phyloP scores from a whole-genome alignment of 2,113 vertebrate species.

The Felis chaus region DNA sequence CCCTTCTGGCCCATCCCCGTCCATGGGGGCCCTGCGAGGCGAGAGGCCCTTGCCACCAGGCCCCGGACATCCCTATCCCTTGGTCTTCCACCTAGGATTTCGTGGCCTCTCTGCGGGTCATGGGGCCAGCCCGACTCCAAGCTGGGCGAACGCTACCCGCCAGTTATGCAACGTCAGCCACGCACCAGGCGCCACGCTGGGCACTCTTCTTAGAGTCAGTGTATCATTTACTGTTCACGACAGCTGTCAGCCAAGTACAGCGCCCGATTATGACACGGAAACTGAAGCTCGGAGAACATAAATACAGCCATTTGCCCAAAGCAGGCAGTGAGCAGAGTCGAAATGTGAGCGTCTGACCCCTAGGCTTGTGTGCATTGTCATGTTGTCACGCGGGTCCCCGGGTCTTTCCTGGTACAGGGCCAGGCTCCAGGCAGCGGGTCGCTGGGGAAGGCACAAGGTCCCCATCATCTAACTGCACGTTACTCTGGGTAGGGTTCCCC shows the following conservation, averaged over 20 bases:
- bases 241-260: not conserved
- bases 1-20: not conserved
- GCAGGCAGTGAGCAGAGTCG: slow-evolving; percentile 7
- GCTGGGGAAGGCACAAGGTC: not conserved
- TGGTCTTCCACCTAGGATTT: not conserved
- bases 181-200: not conserved
- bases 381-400: not conserved
- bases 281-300: slow-evolving; percentile 17
- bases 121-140: not conserved
- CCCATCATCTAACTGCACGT: not conserved
- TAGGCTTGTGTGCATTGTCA: not conserved
- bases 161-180: not conserved
- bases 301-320: not conserved
- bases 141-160: not conserved
- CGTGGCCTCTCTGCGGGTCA: not conserved
- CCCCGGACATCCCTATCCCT: not conserved
- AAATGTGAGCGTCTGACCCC: not conserved
- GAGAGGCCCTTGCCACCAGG: not conserved
- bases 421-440: not conserved
- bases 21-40: not conserved
- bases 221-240: not conserved
- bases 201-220: not conserved
- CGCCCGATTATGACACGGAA: not conserved
- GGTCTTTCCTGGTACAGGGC: not conserved
- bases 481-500: not conserved